Evolutionary conservation across 30 jellyfish, hydroid and myxozoan genomes (phyloP), one percentile per base, ranked within the genome.

Genomic region (Cassiopea xamachana): DNA sequence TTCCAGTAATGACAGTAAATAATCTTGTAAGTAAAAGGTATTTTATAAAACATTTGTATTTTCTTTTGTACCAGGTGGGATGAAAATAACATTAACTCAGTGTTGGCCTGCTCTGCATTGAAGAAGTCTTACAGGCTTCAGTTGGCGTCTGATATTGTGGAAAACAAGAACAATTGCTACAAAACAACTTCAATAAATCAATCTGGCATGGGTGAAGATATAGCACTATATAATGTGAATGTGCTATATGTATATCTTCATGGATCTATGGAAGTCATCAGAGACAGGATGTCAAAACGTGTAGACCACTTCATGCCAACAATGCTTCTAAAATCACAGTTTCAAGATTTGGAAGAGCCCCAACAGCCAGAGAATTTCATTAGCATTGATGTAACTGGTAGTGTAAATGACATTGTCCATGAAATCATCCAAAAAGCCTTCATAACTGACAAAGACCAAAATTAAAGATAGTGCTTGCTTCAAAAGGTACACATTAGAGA

Each of bases 41-140:
- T 10, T 55, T 55, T 3, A 10, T 55, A 55, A 55, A 55, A 55
- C 7, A 64, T 14, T 14, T 4, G 8, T 2, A 14, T 64, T 2
- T 17, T 17, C 27, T 64, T 64, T 17, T 14, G 15, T 71, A 14
- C 47, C 55, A 71, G 90, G 7, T 88, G 91, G 91, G 2, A 7
- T 44, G n/a, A 19, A 2, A n/a, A 27, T 2, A 19, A 48, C 39
- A 70, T 48, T 0, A 51, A 88, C 64, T 85, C 85, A 6, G 48
- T 88, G 19, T 71, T 88, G 72, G 95, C 95, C 15, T 88, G 95
- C 59, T 88, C 95, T 9, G 90, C 91, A 8, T 60, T 88, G 79
- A 88, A 79, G 48, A 59, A 18, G 62, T 44, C 58, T 12, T 88
- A 88, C 95, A 88, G 95, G 27, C 46, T 48, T 9, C 83, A 69